A percentile compares a stretch with the other conserved stretches of the same genome.
Conservation (phyloP, 2,888 invertebrate species). For the Mythimna impura region DNA sequence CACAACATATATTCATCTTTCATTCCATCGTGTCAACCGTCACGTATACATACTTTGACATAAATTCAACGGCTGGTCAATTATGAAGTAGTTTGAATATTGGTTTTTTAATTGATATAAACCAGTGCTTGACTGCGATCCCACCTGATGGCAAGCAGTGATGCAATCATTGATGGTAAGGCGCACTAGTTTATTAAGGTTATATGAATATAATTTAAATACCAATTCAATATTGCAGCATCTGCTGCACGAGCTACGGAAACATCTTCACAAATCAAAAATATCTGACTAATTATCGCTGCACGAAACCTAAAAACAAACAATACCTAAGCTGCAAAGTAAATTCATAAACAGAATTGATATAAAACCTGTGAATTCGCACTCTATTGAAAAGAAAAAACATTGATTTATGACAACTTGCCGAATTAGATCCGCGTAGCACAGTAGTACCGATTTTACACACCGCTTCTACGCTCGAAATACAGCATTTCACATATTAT, state of each 20-base stretch:
- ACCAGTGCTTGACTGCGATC: too few relatives aligned
- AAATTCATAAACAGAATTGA: neutral
- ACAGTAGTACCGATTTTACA: neutral
- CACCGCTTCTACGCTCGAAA: too few relatives aligned
- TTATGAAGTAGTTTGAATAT: too few relatives aligned
- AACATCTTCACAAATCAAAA: neutral
- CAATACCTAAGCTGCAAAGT: neutral
- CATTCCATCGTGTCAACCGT: neutral
- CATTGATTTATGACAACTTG: neutral
- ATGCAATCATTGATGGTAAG: too few relatives aligned
- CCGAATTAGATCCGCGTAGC: constrained; percentile 11
- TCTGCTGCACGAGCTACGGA: too few relatives aligned
- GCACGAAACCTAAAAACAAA: neutral
- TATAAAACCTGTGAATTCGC: neutral
- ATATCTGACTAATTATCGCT: neutral
- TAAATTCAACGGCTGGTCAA: neutral
- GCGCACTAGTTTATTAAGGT: too few relatives aligned
- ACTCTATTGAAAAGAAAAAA: neutral
- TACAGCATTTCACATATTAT: too few relatives aligned
- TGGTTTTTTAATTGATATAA: too few relatives aligned
- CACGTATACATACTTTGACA: neutral
- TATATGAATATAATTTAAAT: neutral
- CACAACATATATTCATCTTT: neutral
- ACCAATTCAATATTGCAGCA: neutral
- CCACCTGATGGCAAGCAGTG: too few relatives aligned